Evolutionary conservation across 2,797 vertebrate genomes (phyloP).

Genomic region (Clarias platycephalus): DNA sequence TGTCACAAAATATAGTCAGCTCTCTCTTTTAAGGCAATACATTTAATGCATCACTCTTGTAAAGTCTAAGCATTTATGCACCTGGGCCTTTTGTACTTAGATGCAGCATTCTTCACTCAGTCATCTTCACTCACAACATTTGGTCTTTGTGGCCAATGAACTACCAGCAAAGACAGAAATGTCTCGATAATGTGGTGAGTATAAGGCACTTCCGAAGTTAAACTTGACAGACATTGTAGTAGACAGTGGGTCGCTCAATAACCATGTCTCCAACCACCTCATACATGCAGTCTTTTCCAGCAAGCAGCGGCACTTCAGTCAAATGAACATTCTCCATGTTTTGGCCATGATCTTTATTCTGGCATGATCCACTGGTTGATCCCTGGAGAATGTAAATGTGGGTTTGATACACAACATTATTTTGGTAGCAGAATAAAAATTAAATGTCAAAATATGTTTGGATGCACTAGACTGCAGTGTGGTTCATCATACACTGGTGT

Average conservation of each 20-base stretch:
- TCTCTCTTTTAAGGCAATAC: conserved; percentile 23
- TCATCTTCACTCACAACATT: not conserved
- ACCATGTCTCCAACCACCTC: conserved; percentile 65
- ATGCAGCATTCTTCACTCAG: not conserved
- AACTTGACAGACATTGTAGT: conserved; percentile 86
- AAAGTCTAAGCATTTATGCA: conserved; percentile 61
- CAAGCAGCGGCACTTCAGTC: conserved; percentile 65
- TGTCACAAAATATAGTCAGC: not conserved
- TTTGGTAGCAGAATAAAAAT: not conserved
- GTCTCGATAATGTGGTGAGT: not conserved
- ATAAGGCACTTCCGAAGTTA: conserved; percentile 61
- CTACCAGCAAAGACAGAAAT: conserved; percentile 31
- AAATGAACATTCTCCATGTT: conserved; percentile 66
- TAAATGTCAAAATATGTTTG: not conserved
- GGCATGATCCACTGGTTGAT: conserved; percentile 63
- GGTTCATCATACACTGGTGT: conserved; percentile 64
- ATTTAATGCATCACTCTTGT: not conserved
- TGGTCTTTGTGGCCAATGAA: not conserved
- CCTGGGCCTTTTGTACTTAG: not conserved
- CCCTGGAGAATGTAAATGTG: conserved; percentile 45
- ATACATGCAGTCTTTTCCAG: conserved; percentile 68
- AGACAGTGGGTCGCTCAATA: conserved; percentile 70
- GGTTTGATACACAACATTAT: not conserved
- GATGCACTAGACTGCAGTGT: not conserved
- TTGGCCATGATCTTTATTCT: conserved; percentile 47